Base-by-base conservation (phyloP, 2,888 invertebrate species). In the Willowsia nigromaculata region DNA sequence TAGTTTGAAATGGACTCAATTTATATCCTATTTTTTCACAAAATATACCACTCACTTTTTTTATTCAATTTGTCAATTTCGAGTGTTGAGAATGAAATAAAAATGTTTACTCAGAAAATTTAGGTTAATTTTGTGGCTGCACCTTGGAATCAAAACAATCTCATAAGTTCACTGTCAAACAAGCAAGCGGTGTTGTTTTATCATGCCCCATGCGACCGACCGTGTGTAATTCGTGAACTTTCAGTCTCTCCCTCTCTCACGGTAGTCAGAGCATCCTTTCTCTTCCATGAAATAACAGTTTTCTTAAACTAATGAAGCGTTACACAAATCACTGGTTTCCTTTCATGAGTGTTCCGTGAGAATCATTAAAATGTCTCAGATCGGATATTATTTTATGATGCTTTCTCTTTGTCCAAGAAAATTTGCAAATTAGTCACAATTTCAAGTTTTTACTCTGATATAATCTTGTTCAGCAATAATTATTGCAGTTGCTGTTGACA, bases 121-220 rank as follows among this genome's bases (percentile, higher is more conserved):
- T 18, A 37, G 18, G 37, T 37, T 65, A 65, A 18, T 37, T 33
- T 6, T 65, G 40, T 25, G 22, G 40, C 25, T 11, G 15, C n/a
- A n/a, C n/a, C n/a, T 40, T 15, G 71, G 5, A 43, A 18, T 22
- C 0, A 43, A 71, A 71, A 13, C 43, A 71, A 40, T 43, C 15
- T 11, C 43, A 71, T 25, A 71, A 43, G 22, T 43, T 71, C 13
- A n/a, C 43, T 71, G 71, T 71, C 40, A 71, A 25, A 3, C 1
- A 65, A 2, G 11, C 6, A 9, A 5, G 13, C 43, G 18, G 43
- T 7, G 71, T 43, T 71, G 80, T 80, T 80, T 80, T 80, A 80
- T 2, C 25, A 56, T 80, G 80, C 80, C 80, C 80, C 80, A 59
- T 80, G 11, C 25, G 56, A 56, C 15, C 18, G 11, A n/a, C 1